Percentiles rank a stretch among this genome's conserved stretches.
Evolutionary conservation across 2,797 vertebrate species (phyloP).

Genomic region (Aplochiton taeniatus): DNA sequence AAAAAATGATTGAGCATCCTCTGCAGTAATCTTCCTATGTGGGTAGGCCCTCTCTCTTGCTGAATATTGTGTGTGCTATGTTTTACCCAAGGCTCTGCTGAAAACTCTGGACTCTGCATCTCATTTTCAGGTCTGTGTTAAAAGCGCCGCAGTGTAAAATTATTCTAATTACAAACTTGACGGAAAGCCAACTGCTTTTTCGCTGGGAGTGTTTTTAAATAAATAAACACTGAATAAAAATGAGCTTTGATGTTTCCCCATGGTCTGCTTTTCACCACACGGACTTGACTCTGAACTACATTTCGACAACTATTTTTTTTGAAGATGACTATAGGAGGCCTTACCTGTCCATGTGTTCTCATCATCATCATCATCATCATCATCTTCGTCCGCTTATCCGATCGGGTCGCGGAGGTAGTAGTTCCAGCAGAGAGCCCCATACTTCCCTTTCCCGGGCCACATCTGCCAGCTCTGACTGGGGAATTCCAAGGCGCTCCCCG

Average conservation of each 20-base stretch:
- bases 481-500: no score
- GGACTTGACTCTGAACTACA: neutral
- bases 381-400: no score
- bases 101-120: conserved; percentile 10
- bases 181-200: conserved; percentile 37
- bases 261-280: conserved; percentile 14
- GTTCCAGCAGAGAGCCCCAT: no score
- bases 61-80: conserved; percentile 34
- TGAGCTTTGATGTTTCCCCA: conserved; percentile 41
- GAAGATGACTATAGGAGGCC: no score
- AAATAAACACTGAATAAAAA: conserved; percentile 42
- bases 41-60: conserved; percentile 1
- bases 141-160: conserved; percentile 53
- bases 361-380: no score
- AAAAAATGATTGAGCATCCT: no score
- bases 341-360: no score
- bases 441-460: no score
- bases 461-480: no score
- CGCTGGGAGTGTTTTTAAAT: conserved; percentile 31
- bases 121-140: conserved; percentile 44
- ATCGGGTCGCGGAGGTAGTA: no score
- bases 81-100: conserved; percentile 18
- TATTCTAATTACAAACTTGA: conserved; percentile 58
- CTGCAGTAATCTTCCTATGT: no score
- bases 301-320: neutral